Evolutionary conservation across 2,888 invertebrate genomes (phyloP), one percentile per base, ranked within the genome.

Genomic region (Sesia bembeciformis): DNA sequence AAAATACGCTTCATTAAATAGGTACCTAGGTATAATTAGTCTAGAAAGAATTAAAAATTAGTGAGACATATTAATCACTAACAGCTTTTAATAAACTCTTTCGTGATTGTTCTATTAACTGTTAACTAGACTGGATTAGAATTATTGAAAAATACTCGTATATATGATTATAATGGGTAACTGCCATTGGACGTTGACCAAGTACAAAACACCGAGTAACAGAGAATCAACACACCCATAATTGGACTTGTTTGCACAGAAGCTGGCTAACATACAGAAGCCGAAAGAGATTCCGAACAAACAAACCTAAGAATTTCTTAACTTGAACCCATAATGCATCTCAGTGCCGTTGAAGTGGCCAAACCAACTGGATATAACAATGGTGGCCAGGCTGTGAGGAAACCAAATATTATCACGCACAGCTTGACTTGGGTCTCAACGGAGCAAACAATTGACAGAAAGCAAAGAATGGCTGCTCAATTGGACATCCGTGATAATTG

Each of bases 401-500:
- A 84, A 81, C 76, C 79, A 85, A 86, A 87, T 85, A 86, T 86
- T 84, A 84, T 85, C 86, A 86, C 86, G 86, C 81, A 76, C 85
- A 82, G 76, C 76, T 70, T 76, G 78, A 74, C 64, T 71, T 63
- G 52, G 52, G 6, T 7, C 46, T 46, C 4, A 23, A 23, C 7
- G 42, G 42, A 42, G 42, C 42, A 42, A 42, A 50, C 50, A 50
- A 50, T 8, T 46, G 46, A 46, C 46, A 46, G n/a, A 46, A 46
- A 8, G 46, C 46, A 46, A 46, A 46, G 46, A 46, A 46, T 8
- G 4, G 46, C 23, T 23, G 23, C n/a, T 8, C 46, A 46, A 46
- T 46, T 46, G n/a, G 46, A 46, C 23, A 23, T 8, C 46, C 46
- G 23, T 5, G 46, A 46, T 46, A 46, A 46, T 46, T n/a, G 23